Conservation (phyloP, 2,888 invertebrate genomes). For the Lasioglossum malachurum region DNA sequence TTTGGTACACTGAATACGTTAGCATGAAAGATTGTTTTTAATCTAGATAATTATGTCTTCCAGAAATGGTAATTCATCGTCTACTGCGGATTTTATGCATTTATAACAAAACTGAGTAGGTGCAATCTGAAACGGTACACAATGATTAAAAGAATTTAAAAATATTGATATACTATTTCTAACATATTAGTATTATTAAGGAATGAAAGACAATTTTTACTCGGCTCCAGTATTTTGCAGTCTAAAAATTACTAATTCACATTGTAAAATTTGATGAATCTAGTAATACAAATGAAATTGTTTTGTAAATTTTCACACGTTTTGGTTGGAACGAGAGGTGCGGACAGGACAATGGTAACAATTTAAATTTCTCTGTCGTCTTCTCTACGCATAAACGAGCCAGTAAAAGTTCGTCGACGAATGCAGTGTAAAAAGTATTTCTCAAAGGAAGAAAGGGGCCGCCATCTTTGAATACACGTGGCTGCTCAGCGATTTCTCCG, state of each 20-base stretch:
- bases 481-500: conserved; percentile 31
- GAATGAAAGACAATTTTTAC: too few species aligned
- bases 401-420: conserved; percentile 16
- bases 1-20: background rate
- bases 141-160: too few species aligned
- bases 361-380: background rate
- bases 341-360: background rate
- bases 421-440: background rate
- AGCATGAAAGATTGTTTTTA: background rate
- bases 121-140: too few species aligned
- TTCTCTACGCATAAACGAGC: background rate
- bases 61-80: too few species aligned
- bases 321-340: background rate
- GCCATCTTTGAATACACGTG: conserved; percentile 50
- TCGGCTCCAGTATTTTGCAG: too few species aligned
- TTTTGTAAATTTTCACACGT: background rate
- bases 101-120: too few species aligned
- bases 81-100: too few species aligned
- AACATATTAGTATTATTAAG: too few species aligned
- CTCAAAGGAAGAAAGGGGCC: background rate
- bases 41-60: too few species aligned
- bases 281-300: background rate
- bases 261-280: background rate
- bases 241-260: background rate
- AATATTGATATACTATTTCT: too few species aligned